phyloP scores from a whole-genome alignment of 1,140 invertebrate genomes.

The Drepana arcuata region DNA sequence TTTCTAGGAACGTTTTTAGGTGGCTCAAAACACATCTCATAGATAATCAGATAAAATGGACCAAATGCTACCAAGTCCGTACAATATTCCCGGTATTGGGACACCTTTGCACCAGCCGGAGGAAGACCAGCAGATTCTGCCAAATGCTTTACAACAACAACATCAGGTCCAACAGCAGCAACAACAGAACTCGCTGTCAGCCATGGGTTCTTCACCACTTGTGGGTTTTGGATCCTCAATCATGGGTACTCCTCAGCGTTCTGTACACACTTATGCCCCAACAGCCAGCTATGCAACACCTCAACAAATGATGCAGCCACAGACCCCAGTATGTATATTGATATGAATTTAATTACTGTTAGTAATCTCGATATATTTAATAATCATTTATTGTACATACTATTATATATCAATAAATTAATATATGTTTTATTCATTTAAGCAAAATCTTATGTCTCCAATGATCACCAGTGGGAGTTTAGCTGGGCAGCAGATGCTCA shows the following conservation, averaged over 20 bases:
- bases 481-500: slow-evolving; percentile 66
- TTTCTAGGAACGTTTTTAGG: no score
- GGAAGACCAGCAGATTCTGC: slow-evolving; percentile 89
- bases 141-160: slow-evolving; percentile 85
- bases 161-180: slow-evolving; percentile 77
- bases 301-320: slow-evolving; percentile 84
- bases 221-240: slow-evolving; percentile 63
- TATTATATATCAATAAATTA: background rate
- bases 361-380: background rate
- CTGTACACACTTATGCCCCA: slow-evolving; percentile 80
- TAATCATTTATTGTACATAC: no score
- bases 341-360: slow-evolving; percentile 2
- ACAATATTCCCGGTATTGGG: slow-evolving; percentile 90
- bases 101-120: slow-evolving; percentile 93
- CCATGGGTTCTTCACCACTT: slow-evolving; percentile 73
- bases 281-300: slow-evolving; percentile 81
- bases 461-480: slow-evolving; percentile 76
- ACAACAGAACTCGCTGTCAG: slow-evolving; percentile 69
- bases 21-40: no score
- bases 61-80: slow-evolving; percentile 92
- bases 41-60: slow-evolving; percentile 47
- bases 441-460: slow-evolving; percentile 90
- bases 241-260: slow-evolving; percentile 76
- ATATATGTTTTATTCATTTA: slow-evolving; percentile 25
- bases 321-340: slow-evolving; percentile 81